These are phyloP conservation scores for Diadophis punctatus DNA, from an alignment of 2,113 vertebrate genomes.

Conservation along the genomic window DNA sequence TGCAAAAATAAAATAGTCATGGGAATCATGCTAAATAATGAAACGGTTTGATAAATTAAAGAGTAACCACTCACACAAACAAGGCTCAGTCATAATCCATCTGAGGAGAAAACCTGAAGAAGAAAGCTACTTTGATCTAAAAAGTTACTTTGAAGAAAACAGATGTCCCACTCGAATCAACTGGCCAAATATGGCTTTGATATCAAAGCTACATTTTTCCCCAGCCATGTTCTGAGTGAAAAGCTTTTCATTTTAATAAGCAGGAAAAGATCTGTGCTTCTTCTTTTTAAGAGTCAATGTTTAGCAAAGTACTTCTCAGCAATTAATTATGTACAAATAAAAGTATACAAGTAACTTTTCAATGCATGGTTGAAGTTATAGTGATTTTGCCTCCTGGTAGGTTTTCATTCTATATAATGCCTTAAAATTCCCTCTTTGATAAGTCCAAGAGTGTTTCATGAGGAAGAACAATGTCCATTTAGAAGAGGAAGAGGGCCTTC, in stretches of 20 bases:
- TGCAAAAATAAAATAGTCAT: background rate
- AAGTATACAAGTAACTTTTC: background rate
- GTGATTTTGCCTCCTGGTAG: background rate
- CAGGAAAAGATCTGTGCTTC: background rate
- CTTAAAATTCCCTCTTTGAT: background rate
- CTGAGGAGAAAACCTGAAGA: background rate
- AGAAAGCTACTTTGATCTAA: background rate
- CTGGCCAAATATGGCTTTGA: background rate
- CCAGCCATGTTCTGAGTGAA: slow-evolving; percentile 3
- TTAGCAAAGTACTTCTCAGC: slow-evolving; percentile 7
- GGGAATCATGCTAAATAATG: background rate
- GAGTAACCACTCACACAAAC: background rate
- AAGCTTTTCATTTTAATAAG: background rate
- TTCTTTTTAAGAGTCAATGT: slow-evolving; percentile 28
- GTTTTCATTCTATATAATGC: background rate
- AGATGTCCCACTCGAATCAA: background rate
- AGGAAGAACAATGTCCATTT: background rate
- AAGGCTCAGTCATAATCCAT: slow-evolving; percentile 1
- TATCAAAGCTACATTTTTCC: slow-evolving; percentile 11
- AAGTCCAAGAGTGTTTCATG: background rate
- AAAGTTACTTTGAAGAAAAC: background rate
- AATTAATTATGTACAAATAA: background rate
- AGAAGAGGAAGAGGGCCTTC: background rate
- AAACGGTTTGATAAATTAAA: slow-evolving; percentile 4
- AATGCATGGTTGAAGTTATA: background rate